These are phyloP conservation scores for Rhingia campestris DNA, from an alignment of 2,888 invertebrate genomes.

Conservation along the genomic window DNA sequence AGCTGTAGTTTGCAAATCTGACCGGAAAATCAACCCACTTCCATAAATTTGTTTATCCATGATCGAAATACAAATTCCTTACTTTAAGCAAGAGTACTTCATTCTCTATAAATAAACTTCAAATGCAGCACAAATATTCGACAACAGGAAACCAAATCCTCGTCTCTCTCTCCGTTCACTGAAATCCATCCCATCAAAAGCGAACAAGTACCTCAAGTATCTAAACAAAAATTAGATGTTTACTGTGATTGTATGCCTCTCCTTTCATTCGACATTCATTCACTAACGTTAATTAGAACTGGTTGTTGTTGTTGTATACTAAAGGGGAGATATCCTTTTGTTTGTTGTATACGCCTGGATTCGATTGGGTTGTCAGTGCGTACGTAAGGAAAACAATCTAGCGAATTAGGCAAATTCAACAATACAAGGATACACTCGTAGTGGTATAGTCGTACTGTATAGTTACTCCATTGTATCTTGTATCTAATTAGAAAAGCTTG, in stretches of 20 bases:
- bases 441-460: neutral
- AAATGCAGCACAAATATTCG: too few relatives aligned
- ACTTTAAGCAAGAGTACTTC: too few relatives aligned
- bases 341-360: slow-evolving; percentile 10
- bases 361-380: slow-evolving; percentile 21
- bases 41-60: too few relatives aligned
- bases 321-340: slow-evolving; percentile 33
- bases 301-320: slow-evolving; percentile 21
- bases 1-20: too few relatives aligned
- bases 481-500: slow-evolving; percentile 30
- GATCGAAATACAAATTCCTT: too few relatives aligned
- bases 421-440: neutral
- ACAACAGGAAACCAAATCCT: too few relatives aligned
- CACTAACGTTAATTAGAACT: slow-evolving; percentile 64
- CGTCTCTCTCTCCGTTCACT: neutral
- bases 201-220: slow-evolving; percentile 2
- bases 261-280: slow-evolving; percentile 26
- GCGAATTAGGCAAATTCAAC: slow-evolving; percentile 24
- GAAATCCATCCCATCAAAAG: neutral
- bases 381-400: slow-evolving; percentile 3
- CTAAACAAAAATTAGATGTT: slow-evolving; percentile 43
- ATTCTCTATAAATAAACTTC: too few relatives aligned
- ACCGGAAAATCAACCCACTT: too few relatives aligned
- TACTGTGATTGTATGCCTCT: slow-evolving; percentile 2
- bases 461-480: neutral